These are phyloP conservation scores for Octopus sinensis DNA, from an alignment of 1,140 invertebrate species.

Conservation along the genomic window DNA sequence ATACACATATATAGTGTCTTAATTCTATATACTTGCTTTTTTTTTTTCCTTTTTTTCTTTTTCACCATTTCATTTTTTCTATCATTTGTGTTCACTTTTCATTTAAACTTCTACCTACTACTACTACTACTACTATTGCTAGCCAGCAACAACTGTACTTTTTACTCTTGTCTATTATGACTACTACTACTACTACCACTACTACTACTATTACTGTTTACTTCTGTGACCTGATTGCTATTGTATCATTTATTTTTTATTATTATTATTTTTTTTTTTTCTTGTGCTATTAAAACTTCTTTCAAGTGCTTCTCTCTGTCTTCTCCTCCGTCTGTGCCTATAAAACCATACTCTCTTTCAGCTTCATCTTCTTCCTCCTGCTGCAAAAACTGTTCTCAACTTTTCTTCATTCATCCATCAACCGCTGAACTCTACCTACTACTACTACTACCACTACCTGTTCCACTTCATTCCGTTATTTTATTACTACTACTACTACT, in stretches of 20 bases:
- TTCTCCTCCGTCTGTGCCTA: not conserved
- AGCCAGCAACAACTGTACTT: not conserved
- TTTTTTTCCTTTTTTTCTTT: no score
- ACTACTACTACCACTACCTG: no score
- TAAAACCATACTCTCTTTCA: not conserved
- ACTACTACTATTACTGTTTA: not conserved
- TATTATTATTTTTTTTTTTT: not conserved
- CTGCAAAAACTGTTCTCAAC: not conserved
- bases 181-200: not conserved
- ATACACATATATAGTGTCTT: no score
- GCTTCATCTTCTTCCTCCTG: not conserved
- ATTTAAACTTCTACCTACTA: not conserved
- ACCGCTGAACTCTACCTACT: not conserved
- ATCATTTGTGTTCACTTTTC: no score
- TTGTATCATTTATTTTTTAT: not conserved
- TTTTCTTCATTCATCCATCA: not conserved
- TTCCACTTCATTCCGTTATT: no score
- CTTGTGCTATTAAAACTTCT: slow-evolving; percentile 11
- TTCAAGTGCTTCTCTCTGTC: slow-evolving; percentile 4
- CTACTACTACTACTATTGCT: not conserved
- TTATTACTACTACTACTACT: no score
- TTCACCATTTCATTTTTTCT: no score
- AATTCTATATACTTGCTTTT: no score
- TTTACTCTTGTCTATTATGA: not conserved
- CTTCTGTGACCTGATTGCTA: slow-evolving; percentile 2